phyloP scores from a whole-genome alignment of 1,140 invertebrate species.

The Calycopis cecrops region DNA sequence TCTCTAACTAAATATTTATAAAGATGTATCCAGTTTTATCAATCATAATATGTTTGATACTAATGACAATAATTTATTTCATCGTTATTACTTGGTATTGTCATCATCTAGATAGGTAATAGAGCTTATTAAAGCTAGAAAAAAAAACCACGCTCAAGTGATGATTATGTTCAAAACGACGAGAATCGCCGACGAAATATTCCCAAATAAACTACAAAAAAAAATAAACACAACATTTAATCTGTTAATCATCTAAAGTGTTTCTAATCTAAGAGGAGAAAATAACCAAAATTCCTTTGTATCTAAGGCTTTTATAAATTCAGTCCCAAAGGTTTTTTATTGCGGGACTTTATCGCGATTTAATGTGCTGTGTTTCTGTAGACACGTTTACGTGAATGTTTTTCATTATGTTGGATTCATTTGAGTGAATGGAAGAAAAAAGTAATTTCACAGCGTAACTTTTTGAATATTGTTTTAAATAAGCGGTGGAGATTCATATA shows the following conservation, averaged over 20 bases:
- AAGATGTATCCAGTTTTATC: too few species aligned
- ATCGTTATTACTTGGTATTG: too few species aligned
- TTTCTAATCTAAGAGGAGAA: slow-evolving; percentile 4
- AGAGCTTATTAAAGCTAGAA: too few species aligned
- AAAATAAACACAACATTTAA: background rate
- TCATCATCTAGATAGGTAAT: too few species aligned
- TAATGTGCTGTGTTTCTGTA: slow-evolving; percentile 10
- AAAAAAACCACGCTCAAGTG: too few species aligned
- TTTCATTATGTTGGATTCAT: slow-evolving; percentile 6
- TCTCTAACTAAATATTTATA: too few species aligned
- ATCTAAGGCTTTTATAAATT: slow-evolving; percentile 1
- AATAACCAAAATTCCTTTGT: slow-evolving; percentile 4
- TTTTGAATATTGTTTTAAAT: background rate
- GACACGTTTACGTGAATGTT: slow-evolving; percentile 6
- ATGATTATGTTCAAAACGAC: too few species aligned
- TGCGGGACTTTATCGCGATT: background rate
- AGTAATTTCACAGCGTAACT: slow-evolving; percentile 1
- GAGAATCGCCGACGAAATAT: too few species aligned
- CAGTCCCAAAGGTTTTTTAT: slow-evolving; percentile 8
- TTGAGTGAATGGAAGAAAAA: background rate
- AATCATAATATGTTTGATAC: too few species aligned
- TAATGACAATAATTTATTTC: too few species aligned
- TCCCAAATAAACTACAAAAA: too few species aligned
- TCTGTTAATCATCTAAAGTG: slow-evolving; percentile 10
- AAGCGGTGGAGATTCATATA: background rate